Conservation (phyloP, 2,888 invertebrate species). For the Anthophora plumipes region DNA sequence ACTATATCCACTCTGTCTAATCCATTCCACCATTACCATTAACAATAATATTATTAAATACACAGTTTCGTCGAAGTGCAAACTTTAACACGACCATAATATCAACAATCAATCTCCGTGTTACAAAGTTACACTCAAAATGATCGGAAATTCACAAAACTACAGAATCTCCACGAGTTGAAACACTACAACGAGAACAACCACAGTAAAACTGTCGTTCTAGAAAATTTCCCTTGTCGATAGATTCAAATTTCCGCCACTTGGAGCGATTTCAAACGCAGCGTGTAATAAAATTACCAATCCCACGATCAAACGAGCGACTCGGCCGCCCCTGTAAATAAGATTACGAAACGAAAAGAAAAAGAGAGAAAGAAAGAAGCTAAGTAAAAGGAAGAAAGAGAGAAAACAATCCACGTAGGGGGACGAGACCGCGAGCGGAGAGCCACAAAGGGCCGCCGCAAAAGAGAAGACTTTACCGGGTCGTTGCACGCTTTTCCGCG, state of each 20-base stretch:
- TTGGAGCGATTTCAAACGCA: background rate
- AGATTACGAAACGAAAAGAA: conserved; percentile 30
- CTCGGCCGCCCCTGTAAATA: conserved; percentile 29
- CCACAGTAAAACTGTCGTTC: no score
- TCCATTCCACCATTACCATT: no score
- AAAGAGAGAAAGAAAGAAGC: background rate
- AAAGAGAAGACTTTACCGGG: conserved; percentile 72
- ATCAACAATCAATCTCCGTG: no score
- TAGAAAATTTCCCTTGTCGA: background rate
- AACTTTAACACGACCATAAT: no score
- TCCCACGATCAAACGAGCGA: conserved; percentile 24
- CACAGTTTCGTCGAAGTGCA: no score
- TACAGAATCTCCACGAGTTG: no score
- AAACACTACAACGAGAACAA: no score
- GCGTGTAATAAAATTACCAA: conserved; percentile 22
- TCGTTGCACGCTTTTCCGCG: conserved; percentile 74
- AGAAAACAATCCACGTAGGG: background rate
- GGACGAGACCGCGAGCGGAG: conserved; percentile 21
- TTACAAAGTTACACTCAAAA: no score
- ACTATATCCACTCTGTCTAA: no score
- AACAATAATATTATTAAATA: no score
- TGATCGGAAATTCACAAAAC: background rate
- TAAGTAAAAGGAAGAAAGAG: background rate
- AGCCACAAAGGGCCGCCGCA: conserved; percentile 67
- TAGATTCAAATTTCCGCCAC: background rate